These are phyloP conservation scores for Psophia crepitans DNA, from an alignment of 2,113 vertebrate species.

Conservation along the genomic window DNA sequence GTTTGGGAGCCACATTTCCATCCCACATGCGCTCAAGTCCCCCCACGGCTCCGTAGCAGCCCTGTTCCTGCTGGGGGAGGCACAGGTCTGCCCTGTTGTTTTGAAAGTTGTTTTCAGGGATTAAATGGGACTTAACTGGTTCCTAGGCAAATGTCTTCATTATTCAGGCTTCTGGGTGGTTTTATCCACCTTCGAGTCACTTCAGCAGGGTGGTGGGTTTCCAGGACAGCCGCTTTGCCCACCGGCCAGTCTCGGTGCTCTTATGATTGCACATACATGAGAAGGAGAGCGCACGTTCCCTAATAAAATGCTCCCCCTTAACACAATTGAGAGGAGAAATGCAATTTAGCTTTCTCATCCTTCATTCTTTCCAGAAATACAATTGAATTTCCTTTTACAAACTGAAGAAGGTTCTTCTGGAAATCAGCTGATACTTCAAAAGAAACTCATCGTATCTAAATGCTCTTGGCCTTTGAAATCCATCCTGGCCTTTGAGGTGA, in stretches of 20 bases:
- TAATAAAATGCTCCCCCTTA: neutral
- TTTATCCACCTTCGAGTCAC: neutral
- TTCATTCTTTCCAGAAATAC: neutral
- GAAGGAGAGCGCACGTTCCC: neutral
- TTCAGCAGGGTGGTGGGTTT: neutral
- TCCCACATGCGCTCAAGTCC: fast-evolving
- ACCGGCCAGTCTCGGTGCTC: fast-evolving
- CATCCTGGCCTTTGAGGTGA: neutral
- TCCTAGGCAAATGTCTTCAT: neutral
- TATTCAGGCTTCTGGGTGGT: neutral
- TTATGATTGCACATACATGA: neutral
- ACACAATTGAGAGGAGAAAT: neutral
- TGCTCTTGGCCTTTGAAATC: neutral
- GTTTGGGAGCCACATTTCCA: neutral
- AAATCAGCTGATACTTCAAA: neutral
- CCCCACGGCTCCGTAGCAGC: neutral
- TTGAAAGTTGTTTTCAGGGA: neutral
- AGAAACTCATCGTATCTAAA: neutral
- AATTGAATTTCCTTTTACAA: neutral
- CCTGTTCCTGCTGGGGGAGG: fast-evolving
- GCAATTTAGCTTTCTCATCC: neutral
- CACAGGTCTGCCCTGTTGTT: too few relatives aligned
- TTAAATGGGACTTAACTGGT: neutral
- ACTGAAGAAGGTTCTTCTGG: neutral
- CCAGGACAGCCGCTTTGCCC: neutral